Percentiles rank a stretch among this genome's conserved stretches.
phyloP scores from a whole-genome alignment of 2,113 vertebrate genomes.

The Poicephalus meyeri region DNA sequence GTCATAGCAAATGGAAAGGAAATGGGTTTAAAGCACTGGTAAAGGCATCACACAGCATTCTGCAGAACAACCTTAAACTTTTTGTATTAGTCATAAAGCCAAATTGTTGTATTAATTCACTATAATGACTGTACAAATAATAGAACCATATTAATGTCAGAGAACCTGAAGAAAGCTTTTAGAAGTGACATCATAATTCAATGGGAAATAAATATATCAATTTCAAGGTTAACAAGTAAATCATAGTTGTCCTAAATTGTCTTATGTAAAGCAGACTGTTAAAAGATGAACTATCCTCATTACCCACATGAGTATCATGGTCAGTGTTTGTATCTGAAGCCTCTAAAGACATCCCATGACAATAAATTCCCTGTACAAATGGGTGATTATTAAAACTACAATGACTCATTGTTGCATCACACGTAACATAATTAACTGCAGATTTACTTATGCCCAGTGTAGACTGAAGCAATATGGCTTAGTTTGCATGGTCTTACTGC shows the following conservation, averaged over 20 bases:
- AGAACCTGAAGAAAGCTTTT: neutral
- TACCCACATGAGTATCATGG: neutral
- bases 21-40: neutral
- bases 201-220: neutral
- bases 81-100: neutral
- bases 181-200: neutral
- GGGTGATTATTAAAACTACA: neutral
- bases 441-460: neutral
- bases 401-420: neutral
- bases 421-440: neutral
- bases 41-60: neutral
- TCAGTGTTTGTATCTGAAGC: neutral
- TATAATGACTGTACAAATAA: neutral
- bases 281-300: neutral
- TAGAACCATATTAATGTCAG: neutral
- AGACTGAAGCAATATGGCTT: conserved; percentile 24
- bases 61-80: neutral
- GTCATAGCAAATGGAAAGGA: neutral
- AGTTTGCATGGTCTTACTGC: conserved; percentile 9
- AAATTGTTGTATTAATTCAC: conserved; percentile 1
- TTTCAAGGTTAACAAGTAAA: neutral
- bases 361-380: neutral
- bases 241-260: neutral
- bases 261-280: neutral
- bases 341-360: neutral